Conservation (phyloP, 2,113 vertebrate species). For the Plotosus lineatus region DNA sequence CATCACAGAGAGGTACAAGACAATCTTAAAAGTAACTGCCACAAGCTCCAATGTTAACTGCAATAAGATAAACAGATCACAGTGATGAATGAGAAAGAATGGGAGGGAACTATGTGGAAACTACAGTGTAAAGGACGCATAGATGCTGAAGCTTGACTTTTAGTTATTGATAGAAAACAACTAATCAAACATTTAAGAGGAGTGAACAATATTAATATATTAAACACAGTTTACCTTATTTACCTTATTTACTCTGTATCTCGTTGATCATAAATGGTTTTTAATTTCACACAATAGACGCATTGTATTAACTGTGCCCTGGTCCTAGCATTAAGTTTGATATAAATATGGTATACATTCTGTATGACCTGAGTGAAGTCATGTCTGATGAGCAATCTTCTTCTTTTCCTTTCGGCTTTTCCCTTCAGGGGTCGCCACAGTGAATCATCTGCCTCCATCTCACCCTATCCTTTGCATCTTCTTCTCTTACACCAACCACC, state of each 20-base stretch:
- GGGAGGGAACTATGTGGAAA: background rate
- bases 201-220: background rate
- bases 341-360: too few relatives aligned
- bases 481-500: too few relatives aligned
- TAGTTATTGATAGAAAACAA: background rate
- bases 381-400: background rate
- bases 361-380: background rate
- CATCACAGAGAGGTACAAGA: constrained; percentile 35
- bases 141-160: constrained; percentile 28
- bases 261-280: background rate
- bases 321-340: background rate
- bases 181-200: background rate
- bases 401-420: too few relatives aligned
- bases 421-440: too few relatives aligned
- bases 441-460: too few relatives aligned
- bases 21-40: constrained; percentile 42
- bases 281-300: background rate
- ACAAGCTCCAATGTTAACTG: constrained; percentile 34
- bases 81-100: constrained; percentile 28
- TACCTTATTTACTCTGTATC: background rate
- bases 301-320: background rate
- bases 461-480: too few relatives aligned
- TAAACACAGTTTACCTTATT: background rate
- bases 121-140: constrained; percentile 1
- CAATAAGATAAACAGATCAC: constrained; percentile 45